Evolutionary conservation across 1,140 invertebrate species (phyloP).

Genomic region (Dryas iulia): DNA sequence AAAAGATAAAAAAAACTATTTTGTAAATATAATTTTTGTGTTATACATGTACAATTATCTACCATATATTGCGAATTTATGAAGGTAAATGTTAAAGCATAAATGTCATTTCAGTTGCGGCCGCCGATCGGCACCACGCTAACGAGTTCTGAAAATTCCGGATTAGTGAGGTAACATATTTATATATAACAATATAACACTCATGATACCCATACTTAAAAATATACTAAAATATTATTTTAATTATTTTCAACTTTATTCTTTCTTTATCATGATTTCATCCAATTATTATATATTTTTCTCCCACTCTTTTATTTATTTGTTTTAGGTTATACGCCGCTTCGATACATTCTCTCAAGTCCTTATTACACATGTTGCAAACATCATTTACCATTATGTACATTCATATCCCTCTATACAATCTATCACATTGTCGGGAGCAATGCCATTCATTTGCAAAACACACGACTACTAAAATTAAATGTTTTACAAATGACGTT

Average conservation of each 20-base stretch:
- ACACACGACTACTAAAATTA: constrained; percentile 43
- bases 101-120: constrained; percentile 64
- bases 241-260: not conserved
- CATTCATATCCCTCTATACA: constrained; percentile 48
- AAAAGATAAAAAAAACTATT: no score
- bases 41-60: no score
- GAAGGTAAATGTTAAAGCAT: not conserved
- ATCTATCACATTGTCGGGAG: constrained; percentile 48
- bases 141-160: constrained; percentile 78
- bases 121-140: constrained; percentile 68
- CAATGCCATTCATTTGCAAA: constrained; percentile 38
- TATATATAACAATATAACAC: not conserved
- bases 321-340: constrained; percentile 77
- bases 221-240: not conserved
- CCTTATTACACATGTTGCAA: constrained; percentile 48
- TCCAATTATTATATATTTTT: not conserved
- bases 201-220: not conserved
- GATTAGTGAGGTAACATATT: constrained; percentile 73
- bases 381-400: constrained; percentile 52
- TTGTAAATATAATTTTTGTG: no score
- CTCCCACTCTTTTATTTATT: constrained; percentile 37
- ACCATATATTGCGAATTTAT: no score
- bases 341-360: constrained; percentile 61
- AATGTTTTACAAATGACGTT: constrained; percentile 37
- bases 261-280: not conserved